These are phyloP conservation scores for Aphaenogaster rudis DNA, from an alignment of 1,140 invertebrate species.

Conservation along the genomic window DNA sequence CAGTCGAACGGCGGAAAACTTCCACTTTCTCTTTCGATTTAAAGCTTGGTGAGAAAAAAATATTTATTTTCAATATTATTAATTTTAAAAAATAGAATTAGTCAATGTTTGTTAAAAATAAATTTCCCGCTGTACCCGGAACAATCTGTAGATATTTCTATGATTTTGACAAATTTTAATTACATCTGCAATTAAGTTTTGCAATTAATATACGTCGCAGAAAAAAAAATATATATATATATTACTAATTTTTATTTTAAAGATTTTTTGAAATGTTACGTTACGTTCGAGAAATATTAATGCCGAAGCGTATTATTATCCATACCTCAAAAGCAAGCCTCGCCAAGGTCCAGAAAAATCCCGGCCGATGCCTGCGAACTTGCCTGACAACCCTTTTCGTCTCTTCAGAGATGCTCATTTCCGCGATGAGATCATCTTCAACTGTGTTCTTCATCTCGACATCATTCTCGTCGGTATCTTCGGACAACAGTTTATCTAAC, in stretches of 20 bases:
- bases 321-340: conserved; percentile 85
- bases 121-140: background rate
- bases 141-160: background rate
- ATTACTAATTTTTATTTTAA: background rate
- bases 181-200: background rate
- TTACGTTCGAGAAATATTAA: background rate
- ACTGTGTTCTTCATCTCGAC: conserved; percentile 46
- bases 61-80: background rate
- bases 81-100: background rate
- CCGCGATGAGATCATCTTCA: conserved; percentile 51
- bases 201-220: background rate
- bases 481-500: conserved; percentile 50
- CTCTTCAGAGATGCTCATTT: conserved; percentile 61
- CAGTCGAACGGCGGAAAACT: background rate
- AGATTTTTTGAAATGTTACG: background rate
- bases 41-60: background rate
- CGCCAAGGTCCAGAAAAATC: conserved; percentile 87
- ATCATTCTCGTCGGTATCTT: conserved; percentile 28
- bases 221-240: background rate
- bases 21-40: background rate
- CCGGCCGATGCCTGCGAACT: conserved; percentile 82
- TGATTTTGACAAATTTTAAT: background rate
- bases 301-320: conserved; percentile 18
- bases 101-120: background rate
- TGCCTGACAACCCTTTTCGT: conserved; percentile 79